Conservation (phyloP, 2,888 invertebrate species). For the Acrobasis suavella region DNA sequence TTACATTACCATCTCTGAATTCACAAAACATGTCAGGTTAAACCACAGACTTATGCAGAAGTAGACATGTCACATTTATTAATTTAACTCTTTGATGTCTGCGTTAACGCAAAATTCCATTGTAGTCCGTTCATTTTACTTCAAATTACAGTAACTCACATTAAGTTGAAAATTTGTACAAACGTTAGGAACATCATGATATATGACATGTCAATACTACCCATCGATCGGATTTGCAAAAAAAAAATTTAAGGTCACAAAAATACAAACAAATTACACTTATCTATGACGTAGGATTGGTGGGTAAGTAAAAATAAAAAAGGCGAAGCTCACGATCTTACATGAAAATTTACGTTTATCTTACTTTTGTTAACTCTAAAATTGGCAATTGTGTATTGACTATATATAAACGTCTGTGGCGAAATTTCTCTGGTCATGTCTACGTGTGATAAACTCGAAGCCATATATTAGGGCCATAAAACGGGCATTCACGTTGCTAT, state of each 20-base stretch:
- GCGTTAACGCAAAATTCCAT: too few relatives aligned
- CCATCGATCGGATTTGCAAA: too few relatives aligned
- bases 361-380: background rate
- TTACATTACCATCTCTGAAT: background rate
- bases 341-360: background rate
- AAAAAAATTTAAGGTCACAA: too few relatives aligned
- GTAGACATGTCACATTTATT: background rate
- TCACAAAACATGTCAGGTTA: background rate
- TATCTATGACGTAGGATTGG: too few relatives aligned
- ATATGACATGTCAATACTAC: too few relatives aligned
- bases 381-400: background rate
- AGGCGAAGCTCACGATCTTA: background rate
- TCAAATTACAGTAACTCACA: too few relatives aligned
- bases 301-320: too few relatives aligned
- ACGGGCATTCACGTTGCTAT: slow-evolving; percentile 25
- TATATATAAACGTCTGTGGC: background rate
- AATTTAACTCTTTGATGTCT: too few relatives aligned
- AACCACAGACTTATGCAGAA: background rate
- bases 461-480: slow-evolving; percentile 25
- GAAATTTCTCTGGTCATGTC: background rate
- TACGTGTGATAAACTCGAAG: slow-evolving; percentile 25
- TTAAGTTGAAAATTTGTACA: too few relatives aligned
- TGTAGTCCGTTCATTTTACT: too few relatives aligned
- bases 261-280: too few relatives aligned
- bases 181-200: too few relatives aligned